Evolutionary conservation across 1,140 invertebrate genomes (phyloP), one percentile per base, ranked within the genome.

Genomic region (Ceratitis capitata): DNA sequence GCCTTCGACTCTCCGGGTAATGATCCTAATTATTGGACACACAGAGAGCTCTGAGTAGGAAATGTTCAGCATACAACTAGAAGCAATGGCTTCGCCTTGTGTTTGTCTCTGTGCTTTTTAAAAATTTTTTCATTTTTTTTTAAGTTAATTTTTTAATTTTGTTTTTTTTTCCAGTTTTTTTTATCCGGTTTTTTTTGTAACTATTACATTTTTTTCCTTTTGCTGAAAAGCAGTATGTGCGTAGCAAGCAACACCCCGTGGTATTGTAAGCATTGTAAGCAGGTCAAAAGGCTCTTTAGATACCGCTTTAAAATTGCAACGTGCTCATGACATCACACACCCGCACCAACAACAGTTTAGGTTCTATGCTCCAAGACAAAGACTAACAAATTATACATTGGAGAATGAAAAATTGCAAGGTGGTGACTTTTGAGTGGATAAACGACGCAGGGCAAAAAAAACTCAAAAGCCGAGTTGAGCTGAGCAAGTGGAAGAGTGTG

Each of bases 231-330:
- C n/a, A n/a, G 64, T 10, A 10, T 5, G 12, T 14, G 14, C 12
- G 56, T n/a, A 56, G 69, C 5, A 23, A 45, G n/a, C 19, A 26
- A 1, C n/a, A 39, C 69, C 39, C 45, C 45, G 39, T 45, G 69
- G 69, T 39, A 39, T n/a, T n/a, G n/a, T n/a, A n/a, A n/a, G n/a
- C n/a, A n/a, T n/a, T 78, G 69, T 78, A 78, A 78, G 69, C 69
- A 35, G 69, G 69, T 78, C 69, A 78, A 78, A 78, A 78, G n/a
- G 23, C 69, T 78, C 39, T 78, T n/a, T n/a, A 12, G 42, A 42
- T 78, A 23, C 32, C 64, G n/a, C 64, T 69, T 69, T n/a, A 42
- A 23, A 12, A 26, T 35, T 16, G 16, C 39, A 78, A 47, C 69
- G 3, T 7, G 56, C 23, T 23, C 56, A 61, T n/a, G n/a, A 23